Base-by-base conservation (phyloP, 2,113 vertebrate genomes). In the Hiodon alosoides region DNA sequence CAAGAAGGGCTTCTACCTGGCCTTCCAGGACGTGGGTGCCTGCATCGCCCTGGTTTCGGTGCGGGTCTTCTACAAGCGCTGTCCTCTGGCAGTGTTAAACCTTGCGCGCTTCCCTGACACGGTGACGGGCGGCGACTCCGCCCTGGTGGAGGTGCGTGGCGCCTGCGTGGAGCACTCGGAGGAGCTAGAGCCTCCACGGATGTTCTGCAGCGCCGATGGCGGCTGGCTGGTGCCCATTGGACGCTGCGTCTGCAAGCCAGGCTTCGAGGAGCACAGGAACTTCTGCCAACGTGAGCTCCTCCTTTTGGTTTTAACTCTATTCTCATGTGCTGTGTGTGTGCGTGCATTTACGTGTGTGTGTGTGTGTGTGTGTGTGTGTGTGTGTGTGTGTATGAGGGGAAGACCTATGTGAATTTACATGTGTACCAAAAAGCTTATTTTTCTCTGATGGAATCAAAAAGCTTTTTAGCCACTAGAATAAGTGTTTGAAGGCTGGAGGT, bases 171-270 rank as follows among this genome's bases (percentile, higher is more conserved):
- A 91, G 8, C 87, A 90, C 81, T 92, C 92, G 0, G 90, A 92
- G 87, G 91, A 93, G 81, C 90, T 91, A n/a, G 93, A 93, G 85
- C 85, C 84, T 31, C 93, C 93, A 13, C 91, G 92, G 78, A 94
- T 94, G 93, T 92, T 93, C 85, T 94, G 93, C 80, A 93, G 93
- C 4, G 91, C 91, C 2, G 93, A 94, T 73, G 93, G 93, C 9
- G 93, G 92, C 67, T 94, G 93, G 93, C 88, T 94, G 77, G 92
- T 94, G 61, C 93, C 93, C 52, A 94, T 94, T 62, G 93, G 93
- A 66, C 89, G 91, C 76, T 94, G 93, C 50, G 90, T 91, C 79
- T 94, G 93, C 81, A 91, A 89, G 81, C 90, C 92, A 0, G 93
- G 93, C 74, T 93, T 91, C n/a, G 90, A 93, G 83, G 93, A 93